Percentiles rank a stretch among this genome's conserved stretches.
phyloP scores from a whole-genome alignment of 1,140 invertebrate genomes.

The Heliconius eleuchia region DNA sequence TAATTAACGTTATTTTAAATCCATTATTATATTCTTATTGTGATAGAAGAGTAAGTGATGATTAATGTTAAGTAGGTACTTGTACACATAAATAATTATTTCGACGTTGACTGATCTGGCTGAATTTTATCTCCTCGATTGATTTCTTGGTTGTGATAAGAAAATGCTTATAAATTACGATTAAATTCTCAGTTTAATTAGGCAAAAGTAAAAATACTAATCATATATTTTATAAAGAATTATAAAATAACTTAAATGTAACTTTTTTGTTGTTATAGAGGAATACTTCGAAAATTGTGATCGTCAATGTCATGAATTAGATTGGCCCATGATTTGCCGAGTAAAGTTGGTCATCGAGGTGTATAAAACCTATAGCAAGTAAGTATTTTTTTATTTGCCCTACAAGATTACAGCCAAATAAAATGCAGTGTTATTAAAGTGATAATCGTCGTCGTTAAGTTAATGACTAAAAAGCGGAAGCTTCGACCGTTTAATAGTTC shows the following conservation, averaged over 20 bases:
- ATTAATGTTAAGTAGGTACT: not conserved
- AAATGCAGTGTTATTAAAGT: not conserved
- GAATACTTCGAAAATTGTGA: conserved; percentile 87
- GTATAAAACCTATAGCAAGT: conserved; percentile 86
- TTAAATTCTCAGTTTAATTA: not conserved
- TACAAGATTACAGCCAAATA: not conserved
- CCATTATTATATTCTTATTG: not conserved
- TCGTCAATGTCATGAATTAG: conserved; percentile 87
- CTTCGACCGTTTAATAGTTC: conserved; percentile 5
- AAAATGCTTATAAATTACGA: not conserved
- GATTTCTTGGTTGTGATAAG: not conserved
- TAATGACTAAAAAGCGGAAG: not conserved
- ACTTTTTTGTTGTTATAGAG: conserved; percentile 80
- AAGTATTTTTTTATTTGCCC: conserved; percentile 48
- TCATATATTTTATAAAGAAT: no score
- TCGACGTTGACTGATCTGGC: not conserved
- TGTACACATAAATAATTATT: not conserved
- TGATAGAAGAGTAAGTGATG: not conserved
- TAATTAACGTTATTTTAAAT: not conserved
- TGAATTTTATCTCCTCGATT: not conserved
- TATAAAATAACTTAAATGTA: not conserved
- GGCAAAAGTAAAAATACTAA: not conserved
- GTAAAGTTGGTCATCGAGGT: conserved; percentile 87
- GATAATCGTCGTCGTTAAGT: not conserved
- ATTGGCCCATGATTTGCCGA: conserved; percentile 90